Base-by-base conservation (phyloP, 37 sponge, comb jelly and placozoan species). In the Oscarella lobularis region DNA sequence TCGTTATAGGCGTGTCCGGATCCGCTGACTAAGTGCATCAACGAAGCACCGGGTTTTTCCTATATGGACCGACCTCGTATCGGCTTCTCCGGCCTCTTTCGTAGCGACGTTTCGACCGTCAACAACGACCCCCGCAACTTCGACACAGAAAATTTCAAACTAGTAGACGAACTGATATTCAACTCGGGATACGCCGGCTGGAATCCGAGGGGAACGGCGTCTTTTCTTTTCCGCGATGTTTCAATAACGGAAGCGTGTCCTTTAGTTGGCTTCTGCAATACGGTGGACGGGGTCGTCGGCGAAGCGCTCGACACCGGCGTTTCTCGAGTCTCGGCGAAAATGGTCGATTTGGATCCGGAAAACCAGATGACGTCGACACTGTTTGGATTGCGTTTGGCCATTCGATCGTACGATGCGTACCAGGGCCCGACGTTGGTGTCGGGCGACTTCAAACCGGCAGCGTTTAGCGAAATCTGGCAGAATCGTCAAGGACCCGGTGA, bases 81-180 rank as follows among this genome's bases (percentile, higher is more conserved):
- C 32, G 75, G 74, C 66, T 80, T 80, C 4, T 35, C 75, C 4
- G 81, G 81, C 20, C 65, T 39, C 37, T 80, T 80, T 39, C 74
- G 75, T 31, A 75, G 75, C 2, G 74, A 80, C 74, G 37, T n/a
- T 35, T 67, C 40, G 40, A 74, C 81, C 32, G 39, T 40, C 73
- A 80, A 80, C 74, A 80, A 80, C 29, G 4, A 67, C 1, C 0
- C 38, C 2, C 9, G 20, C 1, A 76, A 66, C 33, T 76, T 48
- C 20, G n/a, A n/a, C n/a, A 27, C 60, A 48, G 14, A 9, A 48
- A 20, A 48, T 20, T 48, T 48, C 20, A 9, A 48, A 20, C 60
- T 20, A 48, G 60, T 48, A 20, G 20, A 48, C 20, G 60, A 48
- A 48, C 14, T 48, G 20, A 48, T 48, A 9, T 27, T 27, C 20